Evolutionary conservation across 2,888 invertebrate genomes (phyloP).

Genomic region (Drosophila ustulata): DNA sequence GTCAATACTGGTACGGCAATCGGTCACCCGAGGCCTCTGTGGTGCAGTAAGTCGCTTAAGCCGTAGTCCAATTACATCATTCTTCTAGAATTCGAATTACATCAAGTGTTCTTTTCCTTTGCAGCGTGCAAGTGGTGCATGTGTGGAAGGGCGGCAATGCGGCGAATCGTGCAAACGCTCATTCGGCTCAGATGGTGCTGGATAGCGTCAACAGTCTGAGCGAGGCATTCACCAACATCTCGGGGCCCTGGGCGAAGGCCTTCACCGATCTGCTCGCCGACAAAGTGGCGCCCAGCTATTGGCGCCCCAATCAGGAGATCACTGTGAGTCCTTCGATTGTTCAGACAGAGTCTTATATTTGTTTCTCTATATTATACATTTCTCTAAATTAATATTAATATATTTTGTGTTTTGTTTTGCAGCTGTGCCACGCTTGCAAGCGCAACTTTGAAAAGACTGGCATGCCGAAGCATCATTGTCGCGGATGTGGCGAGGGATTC

Average conservation of each 20-base stretch:
- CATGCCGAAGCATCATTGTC: conserved; percentile 90
- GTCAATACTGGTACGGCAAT: conserved; percentile 93
- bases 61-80: not conserved
- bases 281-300: conserved; percentile 90
- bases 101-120: not conserved
- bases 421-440: conserved; percentile 89
- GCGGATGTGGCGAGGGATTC: conserved; percentile 92
- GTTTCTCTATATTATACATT: not conserved
- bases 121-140: conserved; percentile 88
- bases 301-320: conserved; percentile 92
- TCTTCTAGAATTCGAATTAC: not conserved
- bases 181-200: conserved; percentile 88
- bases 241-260: conserved; percentile 90
- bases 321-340: conserved; percentile 85
- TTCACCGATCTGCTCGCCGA: conserved; percentile 90
- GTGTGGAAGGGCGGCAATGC: conserved; percentile 88
- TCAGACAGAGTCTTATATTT: not conserved
- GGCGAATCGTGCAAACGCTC: conserved; percentile 85
- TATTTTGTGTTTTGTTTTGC: conserved; percentile 3
- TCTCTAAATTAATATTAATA: not conserved
- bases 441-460: conserved; percentile 86
- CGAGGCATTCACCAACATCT: conserved; percentile 88
- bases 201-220: conserved; percentile 88
- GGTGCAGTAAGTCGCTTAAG: conserved; percentile 84
- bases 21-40: conserved; percentile 89